Evolutionary conservation across 2,888 invertebrate species (phyloP).

Genomic region (Coleophora flavipennella): DNA sequence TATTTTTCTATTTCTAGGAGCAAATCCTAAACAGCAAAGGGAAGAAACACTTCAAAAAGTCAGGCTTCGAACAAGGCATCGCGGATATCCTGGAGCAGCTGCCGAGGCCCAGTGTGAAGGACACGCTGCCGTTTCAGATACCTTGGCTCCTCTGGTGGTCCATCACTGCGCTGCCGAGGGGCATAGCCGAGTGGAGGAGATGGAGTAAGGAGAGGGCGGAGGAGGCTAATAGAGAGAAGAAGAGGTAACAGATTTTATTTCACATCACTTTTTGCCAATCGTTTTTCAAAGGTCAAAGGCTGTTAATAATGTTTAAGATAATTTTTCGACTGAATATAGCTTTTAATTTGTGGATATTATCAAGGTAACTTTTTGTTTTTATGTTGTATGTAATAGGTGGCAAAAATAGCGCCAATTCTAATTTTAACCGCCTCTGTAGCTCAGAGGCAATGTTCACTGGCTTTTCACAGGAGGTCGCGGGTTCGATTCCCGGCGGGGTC

Average conservation of each 20-base stretch:
- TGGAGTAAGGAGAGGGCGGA: conserved; percentile 61
- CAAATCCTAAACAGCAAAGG: conserved; percentile 79
- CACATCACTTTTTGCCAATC: no score
- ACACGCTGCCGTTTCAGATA: conserved; percentile 89
- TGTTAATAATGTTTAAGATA: no score
- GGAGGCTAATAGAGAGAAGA: conserved; percentile 73
- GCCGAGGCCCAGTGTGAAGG: conserved; percentile 79
- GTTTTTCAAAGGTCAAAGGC: no score
- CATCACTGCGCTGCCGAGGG: conserved; percentile 71
- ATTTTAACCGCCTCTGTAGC: no score
- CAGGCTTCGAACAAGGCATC: conserved; percentile 74
- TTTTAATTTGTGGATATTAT: no score
- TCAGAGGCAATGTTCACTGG: no score
- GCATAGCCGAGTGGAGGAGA: conserved; percentile 37
- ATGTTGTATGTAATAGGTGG: no score
- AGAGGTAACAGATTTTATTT: conserved; percentile 51
- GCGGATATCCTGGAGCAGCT: conserved; percentile 78
- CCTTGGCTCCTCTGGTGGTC: conserved; percentile 78
- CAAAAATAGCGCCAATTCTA: no score
- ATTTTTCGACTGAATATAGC: no score
- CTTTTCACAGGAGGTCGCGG: no score
- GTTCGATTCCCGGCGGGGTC: no score
- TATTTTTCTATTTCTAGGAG: conserved; percentile 58
- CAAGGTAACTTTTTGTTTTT: no score
- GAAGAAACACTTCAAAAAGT: conserved; percentile 76